Evolutionary conservation across 1,140 invertebrate genomes (phyloP).

Genomic region (Vanessa atalanta): DNA sequence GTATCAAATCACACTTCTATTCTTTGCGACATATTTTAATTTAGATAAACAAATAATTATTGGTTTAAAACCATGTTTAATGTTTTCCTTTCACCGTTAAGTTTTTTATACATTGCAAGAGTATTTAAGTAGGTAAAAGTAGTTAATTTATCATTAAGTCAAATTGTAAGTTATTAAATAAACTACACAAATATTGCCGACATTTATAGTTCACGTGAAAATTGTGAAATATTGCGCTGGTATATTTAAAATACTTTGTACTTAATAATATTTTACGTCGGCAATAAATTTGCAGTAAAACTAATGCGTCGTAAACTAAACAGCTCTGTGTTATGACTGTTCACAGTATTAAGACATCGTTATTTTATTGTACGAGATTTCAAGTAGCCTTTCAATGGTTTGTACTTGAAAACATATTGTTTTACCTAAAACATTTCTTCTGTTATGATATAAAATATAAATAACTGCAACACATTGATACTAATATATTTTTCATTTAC

Average conservation of each 20-base stretch:
- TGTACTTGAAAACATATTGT: background rate
- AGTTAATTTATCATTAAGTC: conserved; percentile 8
- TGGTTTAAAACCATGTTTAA: conserved; percentile 16
- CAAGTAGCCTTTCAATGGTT: conserved; percentile 18
- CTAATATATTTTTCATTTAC: background rate
- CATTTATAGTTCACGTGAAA: conserved; percentile 18
- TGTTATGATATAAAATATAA: background rate
- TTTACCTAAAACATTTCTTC: background rate
- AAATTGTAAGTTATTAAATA: conserved; percentile 5
- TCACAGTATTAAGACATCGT: conserved; percentile 34
- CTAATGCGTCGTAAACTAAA: conserved; percentile 36
- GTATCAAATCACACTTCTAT: conserved; percentile 28
- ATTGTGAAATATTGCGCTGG: conserved; percentile 21
- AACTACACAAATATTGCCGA: conserved; percentile 30
- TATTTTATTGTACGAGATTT: conserved; percentile 27
- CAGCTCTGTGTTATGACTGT: conserved; percentile 35
- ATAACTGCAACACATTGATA: background rate
- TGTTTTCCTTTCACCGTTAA: background rate
- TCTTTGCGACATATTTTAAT: conserved; percentile 14
- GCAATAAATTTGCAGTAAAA: conserved; percentile 39
- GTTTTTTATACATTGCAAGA: conserved; percentile 18
- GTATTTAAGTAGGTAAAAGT: conserved; percentile 26
- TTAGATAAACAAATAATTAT: conserved; percentile 23
- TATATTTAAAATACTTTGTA: conserved; percentile 47
- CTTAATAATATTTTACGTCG: conserved; percentile 40